These are phyloP conservation scores for Sebastes steindachneri DNA, from an alignment of 2,797 vertebrate genomes.

Conservation along the genomic window DNA sequence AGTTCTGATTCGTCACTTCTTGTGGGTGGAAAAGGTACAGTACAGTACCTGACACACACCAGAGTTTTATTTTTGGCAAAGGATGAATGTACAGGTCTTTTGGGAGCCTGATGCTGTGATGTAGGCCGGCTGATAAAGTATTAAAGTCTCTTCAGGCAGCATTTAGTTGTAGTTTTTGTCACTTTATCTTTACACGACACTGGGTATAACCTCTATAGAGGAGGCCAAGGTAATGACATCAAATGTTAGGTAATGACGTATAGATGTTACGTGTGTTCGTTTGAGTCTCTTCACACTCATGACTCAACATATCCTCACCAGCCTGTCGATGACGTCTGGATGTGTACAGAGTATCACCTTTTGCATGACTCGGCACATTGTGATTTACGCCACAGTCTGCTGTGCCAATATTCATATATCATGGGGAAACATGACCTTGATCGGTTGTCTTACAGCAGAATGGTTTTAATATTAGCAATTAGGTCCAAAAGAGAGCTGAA, in stretches of 20 bases:
- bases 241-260: conserved; percentile 4
- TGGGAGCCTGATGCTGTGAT: conserved; percentile 39
- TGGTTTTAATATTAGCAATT: not conserved
- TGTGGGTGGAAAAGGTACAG: conserved; percentile 54
- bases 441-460: not conserved
- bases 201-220: not conserved
- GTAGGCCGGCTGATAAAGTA: conserved; percentile 4
- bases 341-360: not conserved
- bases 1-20: conserved; percentile 55
- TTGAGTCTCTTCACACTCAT: not conserved
- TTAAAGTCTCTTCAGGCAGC: not conserved
- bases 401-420: not conserved
- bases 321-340: conserved; percentile 17
- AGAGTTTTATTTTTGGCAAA: conserved; percentile 58
- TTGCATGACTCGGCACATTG: not conserved
- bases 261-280: not conserved
- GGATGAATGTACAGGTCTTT: conserved; percentile 20
- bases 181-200: not conserved
- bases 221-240: not conserved
- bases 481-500: too few species aligned
- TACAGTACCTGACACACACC: conserved; percentile 53
- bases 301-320: not conserved
- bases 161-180: not conserved
- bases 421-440: not conserved
- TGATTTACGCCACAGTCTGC: not conserved